Evolutionary conservation across 2,797 vertebrate species (phyloP).

Genomic region (Peromyscus eremicus): DNA sequence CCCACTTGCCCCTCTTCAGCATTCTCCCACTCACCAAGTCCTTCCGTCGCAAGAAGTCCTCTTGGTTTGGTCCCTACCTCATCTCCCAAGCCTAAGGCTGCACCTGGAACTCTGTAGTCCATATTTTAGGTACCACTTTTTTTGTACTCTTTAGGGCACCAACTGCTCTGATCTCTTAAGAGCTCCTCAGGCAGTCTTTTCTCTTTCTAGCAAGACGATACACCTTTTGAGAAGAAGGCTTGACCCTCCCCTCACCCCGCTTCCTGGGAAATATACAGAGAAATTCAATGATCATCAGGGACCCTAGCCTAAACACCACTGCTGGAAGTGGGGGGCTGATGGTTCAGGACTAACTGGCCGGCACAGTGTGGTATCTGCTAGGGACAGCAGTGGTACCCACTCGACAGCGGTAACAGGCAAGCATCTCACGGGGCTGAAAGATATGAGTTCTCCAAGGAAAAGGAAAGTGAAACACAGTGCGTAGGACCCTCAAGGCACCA

Average conservation of each 20-base stretch:
- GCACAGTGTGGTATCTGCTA: neutral
- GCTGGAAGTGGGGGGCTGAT: neutral
- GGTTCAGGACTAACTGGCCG: fast-evolving
- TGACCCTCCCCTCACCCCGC: neutral
- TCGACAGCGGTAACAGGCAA: neutral
- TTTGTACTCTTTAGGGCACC: neutral
- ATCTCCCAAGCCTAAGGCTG: neutral
- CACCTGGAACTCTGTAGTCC: too few relatives aligned
- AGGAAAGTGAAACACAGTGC: neutral
- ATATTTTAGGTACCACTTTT: neutral
- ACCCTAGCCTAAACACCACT: neutral
- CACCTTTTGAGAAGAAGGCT: neutral
- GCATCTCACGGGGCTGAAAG: neutral
- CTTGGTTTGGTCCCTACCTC: neutral
- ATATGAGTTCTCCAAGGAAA: neutral
- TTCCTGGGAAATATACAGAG: neutral
- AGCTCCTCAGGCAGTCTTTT: neutral
- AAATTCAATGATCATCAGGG: neutral
- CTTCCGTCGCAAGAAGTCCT: neutral
- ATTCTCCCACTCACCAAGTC: too few relatives aligned
- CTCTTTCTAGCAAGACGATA: constrained; percentile 14
- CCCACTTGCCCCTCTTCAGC: neutral
- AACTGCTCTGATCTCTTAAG: neutral
- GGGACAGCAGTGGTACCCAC: too few relatives aligned
- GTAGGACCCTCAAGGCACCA: neutral